Evolutionary conservation across 2,797 vertebrate species (phyloP), one percentile per base, ranked within the genome.

Genomic region (Glossophaga mutica): DNA sequence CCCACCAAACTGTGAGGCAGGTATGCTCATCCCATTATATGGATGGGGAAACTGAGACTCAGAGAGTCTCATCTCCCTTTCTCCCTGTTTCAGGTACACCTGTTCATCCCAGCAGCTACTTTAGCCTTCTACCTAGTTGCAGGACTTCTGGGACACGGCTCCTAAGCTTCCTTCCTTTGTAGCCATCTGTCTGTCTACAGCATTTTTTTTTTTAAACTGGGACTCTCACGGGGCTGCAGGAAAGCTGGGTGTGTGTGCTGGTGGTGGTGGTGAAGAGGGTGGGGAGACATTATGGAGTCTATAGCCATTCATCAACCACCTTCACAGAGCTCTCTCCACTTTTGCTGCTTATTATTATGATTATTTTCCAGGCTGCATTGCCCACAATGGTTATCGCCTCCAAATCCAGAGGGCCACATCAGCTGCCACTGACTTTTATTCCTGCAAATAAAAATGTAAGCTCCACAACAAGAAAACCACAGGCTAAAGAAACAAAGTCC

Each of bases 361-460:
- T 76, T 48, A 57, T 92, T 90, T 97, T 85, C 71, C 9, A 48
- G 77, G 5, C 68, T 34, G 32, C 15, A 9, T 39, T 19, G 18
- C 82, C 86, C 19, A 2, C 26, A 57, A 26, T 0, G 55, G 74
- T 83, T 81, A 78, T 74, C 76, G 83, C 95, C 65, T 91, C 77
- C 86, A 44, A 29, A 77, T 96, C 96, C 18, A n/a, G 26, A 73
- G 95, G 91, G 88, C 85, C 79, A 24, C 39, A 91, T 79, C 70
- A 26, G 71, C 86, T 92, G 22, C 95, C 92, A 94, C 70, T 24
- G 91, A 90, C 93, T 94, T 97, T 93, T 57, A 57, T 96, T 95
- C 82, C 71, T 48, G n/a, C 89, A 29, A 77, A 95, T 95, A 90
- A 94, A 96, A 95, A 59, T 22, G 37, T 92, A 86, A 94, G 94